phyloP scores from a whole-genome alignment of 30 jellyfish, hydroid and myxozoan genomes.

The Aurelia aurita complex sp. Pacific region DNA sequence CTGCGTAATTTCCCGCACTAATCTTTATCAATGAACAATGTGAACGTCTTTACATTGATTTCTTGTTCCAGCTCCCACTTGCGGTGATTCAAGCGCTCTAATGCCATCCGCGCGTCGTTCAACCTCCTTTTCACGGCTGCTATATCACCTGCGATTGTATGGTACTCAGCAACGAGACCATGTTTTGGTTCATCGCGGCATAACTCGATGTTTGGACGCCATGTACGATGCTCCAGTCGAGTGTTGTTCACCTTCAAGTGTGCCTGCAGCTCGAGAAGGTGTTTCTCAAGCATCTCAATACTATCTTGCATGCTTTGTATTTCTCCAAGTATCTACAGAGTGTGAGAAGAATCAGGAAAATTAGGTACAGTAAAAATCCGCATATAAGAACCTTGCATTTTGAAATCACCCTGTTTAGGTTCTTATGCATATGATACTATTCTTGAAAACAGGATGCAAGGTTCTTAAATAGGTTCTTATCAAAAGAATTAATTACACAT shows the following conservation, averaged over 20 bases:
- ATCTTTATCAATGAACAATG: conserved; percentile 64
- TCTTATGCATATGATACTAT: too few relatives aligned
- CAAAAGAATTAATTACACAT: too few relatives aligned
- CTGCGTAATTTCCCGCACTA: conserved; percentile 74
- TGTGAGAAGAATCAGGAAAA: too few relatives aligned
- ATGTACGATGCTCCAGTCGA: conserved; percentile 67
- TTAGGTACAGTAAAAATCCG: too few relatives aligned
- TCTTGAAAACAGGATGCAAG: too few relatives aligned
- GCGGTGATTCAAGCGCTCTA: conserved; percentile 57
- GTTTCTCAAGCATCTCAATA: conserved; percentile 64
- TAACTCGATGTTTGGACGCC: conserved; percentile 75
- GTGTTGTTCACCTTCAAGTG: conserved; percentile 76
- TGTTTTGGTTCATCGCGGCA: conserved; percentile 73
- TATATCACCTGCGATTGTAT: conserved; percentile 62
- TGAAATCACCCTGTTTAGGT: too few relatives aligned
- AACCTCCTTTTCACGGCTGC: conserved; percentile 69
- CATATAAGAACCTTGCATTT: too few relatives aligned
- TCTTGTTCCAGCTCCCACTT: conserved; percentile 81
- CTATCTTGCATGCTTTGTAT: conserved; percentile 68
- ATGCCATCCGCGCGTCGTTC: conserved; percentile 68
- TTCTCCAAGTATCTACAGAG: conserved; percentile 45
- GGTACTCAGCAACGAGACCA: conserved; percentile 71
- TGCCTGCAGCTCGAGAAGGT: conserved; percentile 46
- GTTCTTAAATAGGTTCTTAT: too few relatives aligned
- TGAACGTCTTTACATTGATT: conserved; percentile 65